Percentiles rank a stretch among this genome's conserved stretches.
Evolutionary conservation across 2,888 invertebrate genomes (phyloP).

Genomic region (Drosophila meridiana): DNA sequence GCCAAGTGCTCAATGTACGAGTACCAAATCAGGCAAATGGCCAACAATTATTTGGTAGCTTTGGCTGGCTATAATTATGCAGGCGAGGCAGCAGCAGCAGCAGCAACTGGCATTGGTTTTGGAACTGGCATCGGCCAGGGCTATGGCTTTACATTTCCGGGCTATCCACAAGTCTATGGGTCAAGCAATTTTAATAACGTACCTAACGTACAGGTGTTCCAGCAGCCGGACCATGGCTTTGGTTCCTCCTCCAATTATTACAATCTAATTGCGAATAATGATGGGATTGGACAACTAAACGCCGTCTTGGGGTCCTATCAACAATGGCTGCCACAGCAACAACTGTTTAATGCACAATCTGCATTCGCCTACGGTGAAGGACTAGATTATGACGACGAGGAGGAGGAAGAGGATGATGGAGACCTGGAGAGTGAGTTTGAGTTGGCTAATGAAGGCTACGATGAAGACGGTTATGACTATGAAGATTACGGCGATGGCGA

Average conservation of each 20-base stretch:
- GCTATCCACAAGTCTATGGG: conserved; percentile 19
- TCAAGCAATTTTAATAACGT: conserved; percentile 9
- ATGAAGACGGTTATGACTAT: conserved; percentile 22
- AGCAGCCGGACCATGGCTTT: background rate
- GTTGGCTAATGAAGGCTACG: background rate
- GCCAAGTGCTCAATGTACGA: conserved; percentile 13
- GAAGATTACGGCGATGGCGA: conserved; percentile 9
- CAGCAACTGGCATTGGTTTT: background rate
- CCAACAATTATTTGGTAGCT: background rate
- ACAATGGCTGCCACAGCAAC: conserved; percentile 15
- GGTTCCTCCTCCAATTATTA: conserved; percentile 1
- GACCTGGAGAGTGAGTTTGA: background rate
- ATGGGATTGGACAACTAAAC: background rate
- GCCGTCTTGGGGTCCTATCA: conserved; percentile 5
- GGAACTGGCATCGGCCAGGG: background rate
- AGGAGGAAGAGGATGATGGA: background rate
- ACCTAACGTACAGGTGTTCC: conserved; percentile 17
- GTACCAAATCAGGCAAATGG: conserved; percentile 8
- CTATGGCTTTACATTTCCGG: conserved; percentile 6
- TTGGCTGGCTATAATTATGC: background rate
- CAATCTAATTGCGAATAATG: background rate
- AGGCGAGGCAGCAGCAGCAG: background rate
- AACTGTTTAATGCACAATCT: background rate
- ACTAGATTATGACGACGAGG: conserved; percentile 6
- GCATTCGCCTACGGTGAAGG: background rate